Conservation (phyloP, 2,888 invertebrate species). For the Drosophila silvestris region DNA sequence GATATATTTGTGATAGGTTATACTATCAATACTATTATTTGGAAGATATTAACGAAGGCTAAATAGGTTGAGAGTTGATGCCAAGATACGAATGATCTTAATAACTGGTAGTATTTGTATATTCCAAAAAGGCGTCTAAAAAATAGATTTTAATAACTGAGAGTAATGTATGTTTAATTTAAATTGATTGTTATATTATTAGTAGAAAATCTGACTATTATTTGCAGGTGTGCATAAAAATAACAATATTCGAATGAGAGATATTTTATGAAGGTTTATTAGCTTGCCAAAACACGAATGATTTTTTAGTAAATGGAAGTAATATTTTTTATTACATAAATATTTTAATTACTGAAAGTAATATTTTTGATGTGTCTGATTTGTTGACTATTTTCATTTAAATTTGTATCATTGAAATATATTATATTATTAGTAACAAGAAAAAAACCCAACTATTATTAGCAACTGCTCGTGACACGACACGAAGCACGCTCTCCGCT, state of each 20-base stretch:
- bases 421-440: background rate
- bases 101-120: no score
- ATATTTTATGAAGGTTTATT: background rate
- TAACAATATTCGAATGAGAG: background rate
- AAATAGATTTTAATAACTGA: background rate
- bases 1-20: no score
- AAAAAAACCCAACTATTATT: background rate
- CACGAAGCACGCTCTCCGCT: slow-evolving; percentile 2
- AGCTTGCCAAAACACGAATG: background rate
- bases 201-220: no score
- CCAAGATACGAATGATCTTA: no score
- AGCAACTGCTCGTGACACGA: slow-evolving; percentile 18
- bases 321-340: background rate
- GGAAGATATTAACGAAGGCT: no score
- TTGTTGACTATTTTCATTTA: background rate
- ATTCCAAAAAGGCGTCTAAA: background rate
- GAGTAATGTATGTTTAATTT: background rate
- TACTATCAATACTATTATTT: no score
- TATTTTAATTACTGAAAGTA: background rate
- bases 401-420: background rate
- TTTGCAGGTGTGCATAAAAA: background rate
- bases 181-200: background rate
- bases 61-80: no score
- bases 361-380: background rate
- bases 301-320: background rate